Conservation (phyloP, 2,888 invertebrate genomes). For the Lochmaea crataegi region DNA sequence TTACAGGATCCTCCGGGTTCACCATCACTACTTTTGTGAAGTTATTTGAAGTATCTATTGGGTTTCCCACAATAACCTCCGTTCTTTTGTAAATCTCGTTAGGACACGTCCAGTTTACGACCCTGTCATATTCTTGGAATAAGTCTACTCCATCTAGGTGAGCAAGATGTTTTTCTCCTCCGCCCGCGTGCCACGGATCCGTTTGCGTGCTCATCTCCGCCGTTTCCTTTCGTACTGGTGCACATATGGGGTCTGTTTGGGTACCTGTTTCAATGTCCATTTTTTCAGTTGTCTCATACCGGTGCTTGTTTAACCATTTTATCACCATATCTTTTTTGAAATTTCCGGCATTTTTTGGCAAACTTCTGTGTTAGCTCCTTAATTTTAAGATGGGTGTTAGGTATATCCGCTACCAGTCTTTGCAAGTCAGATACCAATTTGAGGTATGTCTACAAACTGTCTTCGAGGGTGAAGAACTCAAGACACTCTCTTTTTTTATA, state of each 20-base stretch:
- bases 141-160: too few species aligned
- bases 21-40: too few species aligned
- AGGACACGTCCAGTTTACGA: too few species aligned
- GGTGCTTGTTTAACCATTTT: neutral
- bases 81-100: too few species aligned
- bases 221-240: neutral
- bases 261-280: neutral
- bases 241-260: neutral
- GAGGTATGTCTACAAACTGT: neutral
- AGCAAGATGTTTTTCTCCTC: neutral
- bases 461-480: neutral
- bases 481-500: neutral
- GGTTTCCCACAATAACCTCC: too few species aligned
- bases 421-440: neutral
- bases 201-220: constrained; percentile 14
- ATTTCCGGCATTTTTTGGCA: neutral
- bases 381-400: neutral
- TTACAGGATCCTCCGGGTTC: too few species aligned
- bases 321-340: neutral
- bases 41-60: too few species aligned
- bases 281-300: neutral
- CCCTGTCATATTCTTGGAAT: too few species aligned
- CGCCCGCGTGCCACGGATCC: constrained; percentile 4
- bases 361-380: neutral
- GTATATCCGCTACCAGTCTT: too few species aligned